Evolutionary conservation across 2,113 vertebrate genomes (phyloP).

Genomic region (Rhombomys opimus): DNA sequence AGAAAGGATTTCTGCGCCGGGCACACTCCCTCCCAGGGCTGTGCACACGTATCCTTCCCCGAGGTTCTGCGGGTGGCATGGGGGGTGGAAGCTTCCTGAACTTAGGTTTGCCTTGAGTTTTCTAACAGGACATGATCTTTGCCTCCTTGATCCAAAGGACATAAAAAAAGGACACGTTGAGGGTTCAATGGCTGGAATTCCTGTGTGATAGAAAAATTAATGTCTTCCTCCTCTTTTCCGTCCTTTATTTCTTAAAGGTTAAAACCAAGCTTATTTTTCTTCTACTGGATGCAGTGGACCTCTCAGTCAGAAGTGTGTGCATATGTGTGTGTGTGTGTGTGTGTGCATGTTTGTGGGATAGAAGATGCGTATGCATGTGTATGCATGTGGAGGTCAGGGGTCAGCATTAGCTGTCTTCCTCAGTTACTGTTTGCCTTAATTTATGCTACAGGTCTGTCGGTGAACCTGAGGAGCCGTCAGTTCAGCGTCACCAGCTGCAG

Average conservation of each 20-base stretch:
- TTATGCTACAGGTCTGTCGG: neutral
- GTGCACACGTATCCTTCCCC: neutral
- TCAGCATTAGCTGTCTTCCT: neutral
- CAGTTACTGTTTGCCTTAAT: neutral
- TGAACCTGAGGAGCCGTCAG: neutral
- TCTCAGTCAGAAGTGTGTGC: neutral
- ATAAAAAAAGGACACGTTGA: neutral
- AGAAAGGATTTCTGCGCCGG: neutral
- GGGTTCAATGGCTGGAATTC: neutral
- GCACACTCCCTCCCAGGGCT: neutral
- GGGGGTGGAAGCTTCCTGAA: neutral
- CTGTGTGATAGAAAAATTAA: neutral
- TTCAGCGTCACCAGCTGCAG: neutral
- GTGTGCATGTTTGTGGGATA: too few species aligned
- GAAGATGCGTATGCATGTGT: too few species aligned
- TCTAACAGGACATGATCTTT: neutral
- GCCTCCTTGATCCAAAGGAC: neutral
- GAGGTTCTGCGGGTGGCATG: neutral
- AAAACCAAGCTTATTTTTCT: neutral
- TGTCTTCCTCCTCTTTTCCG: neutral
- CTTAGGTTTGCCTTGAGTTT: neutral
- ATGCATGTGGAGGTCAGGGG: neutral
- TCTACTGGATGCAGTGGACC: neutral
- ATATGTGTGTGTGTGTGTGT: neutral
- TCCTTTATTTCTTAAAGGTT: neutral